Base-by-base conservation (phyloP, 2,888 invertebrate genomes). In the Heliothis peltigera region DNA sequence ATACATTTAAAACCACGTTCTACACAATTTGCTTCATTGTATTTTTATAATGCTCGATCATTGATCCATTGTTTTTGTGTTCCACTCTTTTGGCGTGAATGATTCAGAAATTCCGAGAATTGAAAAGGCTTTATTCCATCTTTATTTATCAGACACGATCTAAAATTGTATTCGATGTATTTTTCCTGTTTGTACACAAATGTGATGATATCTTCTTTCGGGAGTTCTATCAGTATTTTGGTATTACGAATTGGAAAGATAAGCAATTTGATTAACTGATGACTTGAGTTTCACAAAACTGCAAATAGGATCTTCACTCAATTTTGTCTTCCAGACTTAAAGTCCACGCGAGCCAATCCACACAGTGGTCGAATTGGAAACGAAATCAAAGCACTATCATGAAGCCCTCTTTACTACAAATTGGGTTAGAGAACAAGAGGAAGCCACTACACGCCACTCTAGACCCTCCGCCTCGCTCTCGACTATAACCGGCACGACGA, bases 381-480 rank as follows among this genome's bases (percentile, higher is more conserved):
- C 72, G 82, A 85, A 89, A 89, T 89, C 87, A 87, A 84, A 89
- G 87, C 86, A 84, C 83, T 86, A 84, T 83, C 79, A 77, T 81
- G 76, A 73, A 83, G 80, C 73, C 77, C 85, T 83, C 85, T 84
- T 81, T 84, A 78, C 35, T 82, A 78, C 83, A 88, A 90, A 91
- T 89, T 91, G 87, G 86, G 87, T 90, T 89, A 85, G 78, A 74
- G 81, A 81, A 85, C 83, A 82, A 83, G 85, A 82, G 82, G 83
- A 81, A 82, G 80, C 82, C 61, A 80, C 83, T 85, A 80, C 79
- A 80, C 79, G 63, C 68, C 77, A 80, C 82, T 78, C 75, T 70
- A 75, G 77, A 72, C 70, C 77, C 68, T 75, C 82, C 65, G 74
- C 68, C 59, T 58, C 43, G 72, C 72, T 73, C 79, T 78, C 71